Evolutionary conservation across 2,797 vertebrate genomes (phyloP), one percentile per base, ranked within the genome.

Genomic region (Erithacus rubecula): DNA sequence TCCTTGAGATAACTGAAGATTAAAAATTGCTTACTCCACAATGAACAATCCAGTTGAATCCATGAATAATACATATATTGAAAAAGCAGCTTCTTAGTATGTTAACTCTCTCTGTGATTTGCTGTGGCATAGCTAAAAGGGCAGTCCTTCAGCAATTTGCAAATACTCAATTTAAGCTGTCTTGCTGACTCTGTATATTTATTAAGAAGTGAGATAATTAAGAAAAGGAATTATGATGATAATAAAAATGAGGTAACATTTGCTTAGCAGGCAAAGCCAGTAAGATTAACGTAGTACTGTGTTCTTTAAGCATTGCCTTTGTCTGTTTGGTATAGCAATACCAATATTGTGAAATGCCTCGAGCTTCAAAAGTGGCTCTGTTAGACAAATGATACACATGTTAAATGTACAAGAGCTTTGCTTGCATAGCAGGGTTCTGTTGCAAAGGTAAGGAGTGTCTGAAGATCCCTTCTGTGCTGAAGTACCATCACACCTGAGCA

Each of bases 1-100:
- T 90, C 46, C 22, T 75, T 68, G 75, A 71, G 64, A 41, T 64
- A 75, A 77, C 23, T 74, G 64, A 84, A 80, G 72, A 41, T 69
- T 43, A 72, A 77, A 39, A 83, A 74, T 10, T 92, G 58, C 69
- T 79, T 94, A 39, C 30, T 89, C 29, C 39, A 52, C 43, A 60
- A 11, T 46, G 41, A 64, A 26, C 55, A 87, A 83, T 68, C 36
- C 69, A 53, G 4, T 12, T 3, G 3, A 90, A 65, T 65, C 41
- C 27, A 36, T 86, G 56, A 91, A 52, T 81, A 88, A 85, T 83
- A 41, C 15, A 18, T 60, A 2, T 11, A 37, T 77, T 88, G 64
- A 43, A 81, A 88, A 91, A 74, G 44, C 70, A 83, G 14, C 70
- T 39, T 89, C 23, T 79, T 69, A 53, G 30, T 56, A n/a, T 84